Conservation (phyloP, 30 jellyfish, hydroid and myxozoan species). For the Clytia hemisphaerica region DNA sequence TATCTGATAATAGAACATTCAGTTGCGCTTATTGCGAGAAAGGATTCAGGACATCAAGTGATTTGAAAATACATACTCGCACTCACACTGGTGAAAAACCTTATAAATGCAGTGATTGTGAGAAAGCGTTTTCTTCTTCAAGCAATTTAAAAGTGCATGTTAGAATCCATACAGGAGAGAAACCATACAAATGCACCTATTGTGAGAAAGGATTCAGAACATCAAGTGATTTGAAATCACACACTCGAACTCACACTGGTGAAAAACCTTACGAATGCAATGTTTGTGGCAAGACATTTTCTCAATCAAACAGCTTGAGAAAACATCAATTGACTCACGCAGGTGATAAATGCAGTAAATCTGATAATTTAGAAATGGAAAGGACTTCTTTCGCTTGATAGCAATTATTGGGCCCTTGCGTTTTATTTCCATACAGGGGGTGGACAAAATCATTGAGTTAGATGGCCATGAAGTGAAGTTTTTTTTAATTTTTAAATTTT, state of each 20-base stretch:
- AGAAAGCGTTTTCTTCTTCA: background rate
- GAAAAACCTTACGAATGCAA: background rate
- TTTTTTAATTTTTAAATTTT: too few relatives aligned
- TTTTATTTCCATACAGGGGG: too few relatives aligned
- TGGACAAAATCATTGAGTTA: too few relatives aligned
- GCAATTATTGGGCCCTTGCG: too few relatives aligned
- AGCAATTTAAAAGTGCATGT: background rate
- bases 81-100: constrained; percentile 8
- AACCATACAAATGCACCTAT: background rate
- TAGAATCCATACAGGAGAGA: constrained; percentile 2
- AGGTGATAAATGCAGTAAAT: too few relatives aligned
- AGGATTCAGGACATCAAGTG: background rate
- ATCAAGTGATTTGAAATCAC: background rate
- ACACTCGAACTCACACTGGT: background rate
- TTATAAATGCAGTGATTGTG: background rate
- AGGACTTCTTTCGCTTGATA: too few relatives aligned
- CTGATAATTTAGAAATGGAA: too few relatives aligned
- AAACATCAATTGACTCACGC: background rate
- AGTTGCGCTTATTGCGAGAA: background rate
- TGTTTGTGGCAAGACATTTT: background rate
- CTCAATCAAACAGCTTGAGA: background rate
- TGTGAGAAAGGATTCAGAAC: background rate
- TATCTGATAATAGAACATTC: too few relatives aligned
- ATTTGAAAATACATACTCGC: background rate
- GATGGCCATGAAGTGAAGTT: too few relatives aligned